Conservation (phyloP, 2,113 vertebrate genomes). For the Vidua macroura region DNA sequence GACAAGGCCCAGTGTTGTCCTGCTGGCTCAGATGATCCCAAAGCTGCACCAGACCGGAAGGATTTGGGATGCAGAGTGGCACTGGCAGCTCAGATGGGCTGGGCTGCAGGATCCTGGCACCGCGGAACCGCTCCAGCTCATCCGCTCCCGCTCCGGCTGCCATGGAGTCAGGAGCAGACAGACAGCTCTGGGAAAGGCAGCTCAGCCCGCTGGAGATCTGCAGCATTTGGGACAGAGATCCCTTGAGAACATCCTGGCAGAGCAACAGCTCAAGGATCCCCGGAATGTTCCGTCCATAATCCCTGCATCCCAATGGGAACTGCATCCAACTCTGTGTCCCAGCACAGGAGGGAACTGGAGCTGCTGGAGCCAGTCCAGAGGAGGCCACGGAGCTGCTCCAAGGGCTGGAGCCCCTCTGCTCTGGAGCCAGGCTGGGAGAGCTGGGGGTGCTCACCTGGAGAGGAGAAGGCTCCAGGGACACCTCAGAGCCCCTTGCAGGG, state of each 20-base stretch:
- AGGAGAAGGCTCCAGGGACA: background rate
- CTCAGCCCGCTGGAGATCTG: background rate
- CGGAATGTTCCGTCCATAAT: background rate
- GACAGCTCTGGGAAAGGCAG: background rate
- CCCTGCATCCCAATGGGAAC: background rate
- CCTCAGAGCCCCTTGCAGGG: background rate
- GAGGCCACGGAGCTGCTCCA: fast-evolving
- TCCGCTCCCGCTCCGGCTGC: background rate
- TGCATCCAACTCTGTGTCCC: fast-evolving
- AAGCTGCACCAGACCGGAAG: background rate
- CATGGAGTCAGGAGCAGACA: fast-evolving
- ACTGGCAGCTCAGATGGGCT: background rate
- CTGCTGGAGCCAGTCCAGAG: fast-evolving
- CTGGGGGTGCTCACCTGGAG: background rate
- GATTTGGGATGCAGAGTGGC: background rate
- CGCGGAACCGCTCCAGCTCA: fast-evolving
- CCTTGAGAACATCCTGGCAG: fast-evolving
- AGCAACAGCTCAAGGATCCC: background rate
- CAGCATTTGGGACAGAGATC: background rate
- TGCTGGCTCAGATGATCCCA: background rate
- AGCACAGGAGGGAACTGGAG: background rate
- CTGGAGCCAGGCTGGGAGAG: background rate
- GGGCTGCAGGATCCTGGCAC: background rate
- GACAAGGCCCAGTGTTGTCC: background rate
- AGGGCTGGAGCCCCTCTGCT: background rate